Base-by-base conservation (phyloP, 92 coral and sea anemone genomes). In the Zoanthus solanderi region DNA sequence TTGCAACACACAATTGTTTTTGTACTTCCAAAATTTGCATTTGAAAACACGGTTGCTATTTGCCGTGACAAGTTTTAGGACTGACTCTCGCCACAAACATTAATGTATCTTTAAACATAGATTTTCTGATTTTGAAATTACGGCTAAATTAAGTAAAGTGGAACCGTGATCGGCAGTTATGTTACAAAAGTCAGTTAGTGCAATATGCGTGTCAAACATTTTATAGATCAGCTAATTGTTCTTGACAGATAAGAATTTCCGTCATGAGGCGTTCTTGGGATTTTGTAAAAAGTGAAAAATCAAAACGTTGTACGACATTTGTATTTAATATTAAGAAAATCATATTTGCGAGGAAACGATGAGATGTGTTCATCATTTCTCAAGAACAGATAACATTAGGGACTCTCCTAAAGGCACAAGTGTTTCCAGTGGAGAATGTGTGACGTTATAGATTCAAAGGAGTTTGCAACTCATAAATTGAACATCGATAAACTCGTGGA, bases 241-340 rank as follows among this genome's bases (percentile, higher is more conserved):
- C 73, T 28, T 63, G 75, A 81, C 16, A 53, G 85, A 45, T 23
- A 11, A 81, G 85, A 44, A 81, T 66, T 81, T 81, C 85, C 85
- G 85, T 28, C 65, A 63, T 81, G 23, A 44, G 48, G 28, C 18
- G 48, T 31, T 45, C 16, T 79, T 9, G 75, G 23, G 54, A 69
- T 30, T 37, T 15, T 71, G 66, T 81, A 58, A 81, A 48, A 50
- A 50, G 56, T 50, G 5, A 50, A 50, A 50, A 11, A 50, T 50
- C 12, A 11, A 50, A 11, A 7, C 9, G 12, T 50, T 50, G 56
- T 11, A 7, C 12, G 56, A 50, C 56, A 50, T 37, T 2, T 23
- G 23, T 23, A 23, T 23, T 37, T 7, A 50, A 5, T 50, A 7
- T 50, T 50, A 11, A 0, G 56, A 50, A 47, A 47, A 7, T 50